A percentile compares a stretch with the other conserved stretches of the same genome.
phyloP scores from a whole-genome alignment of 2,113 vertebrate species.

The Morphnarchus princeps region DNA sequence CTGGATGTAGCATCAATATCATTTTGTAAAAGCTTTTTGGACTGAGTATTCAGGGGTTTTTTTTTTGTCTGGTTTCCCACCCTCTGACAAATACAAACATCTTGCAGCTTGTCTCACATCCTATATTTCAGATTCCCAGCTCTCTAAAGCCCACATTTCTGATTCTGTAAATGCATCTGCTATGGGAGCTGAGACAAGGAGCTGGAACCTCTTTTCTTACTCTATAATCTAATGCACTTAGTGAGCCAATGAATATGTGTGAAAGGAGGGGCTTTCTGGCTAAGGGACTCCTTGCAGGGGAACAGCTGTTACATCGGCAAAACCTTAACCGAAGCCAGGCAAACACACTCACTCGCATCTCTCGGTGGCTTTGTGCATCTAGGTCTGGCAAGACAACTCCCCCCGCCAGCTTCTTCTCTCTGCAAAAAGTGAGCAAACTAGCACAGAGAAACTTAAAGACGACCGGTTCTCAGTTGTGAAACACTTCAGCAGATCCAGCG shows the following conservation, averaged over 20 bases:
- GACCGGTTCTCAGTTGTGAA: not conserved
- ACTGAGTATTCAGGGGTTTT: not conserved
- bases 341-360: not conserved
- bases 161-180: slow-evolving; percentile 7
- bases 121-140: not conserved
- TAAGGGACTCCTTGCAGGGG: slow-evolving; percentile 34
- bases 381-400: not conserved
- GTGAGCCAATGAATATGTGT: slow-evolving; percentile 54
- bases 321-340: slow-evolving; percentile 4
- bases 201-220: slow-evolving; percentile 4
- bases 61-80: not conserved
- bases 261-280: slow-evolving; percentile 65
- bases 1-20: not conserved
- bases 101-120: not conserved
- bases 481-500: not conserved
- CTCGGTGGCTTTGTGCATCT: not conserved
- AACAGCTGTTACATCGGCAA: slow-evolving; percentile 11
- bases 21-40: not conserved
- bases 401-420: not conserved
- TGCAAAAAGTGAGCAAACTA: not conserved
- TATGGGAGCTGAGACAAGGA: not conserved
- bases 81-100: not conserved
- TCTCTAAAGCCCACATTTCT: not conserved
- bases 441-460: not conserved
- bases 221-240: slow-evolving; percentile 26